These are phyloP conservation scores for Apotomis betuletana DNA, from an alignment of 2,888 invertebrate species.

Conservation along the genomic window DNA sequence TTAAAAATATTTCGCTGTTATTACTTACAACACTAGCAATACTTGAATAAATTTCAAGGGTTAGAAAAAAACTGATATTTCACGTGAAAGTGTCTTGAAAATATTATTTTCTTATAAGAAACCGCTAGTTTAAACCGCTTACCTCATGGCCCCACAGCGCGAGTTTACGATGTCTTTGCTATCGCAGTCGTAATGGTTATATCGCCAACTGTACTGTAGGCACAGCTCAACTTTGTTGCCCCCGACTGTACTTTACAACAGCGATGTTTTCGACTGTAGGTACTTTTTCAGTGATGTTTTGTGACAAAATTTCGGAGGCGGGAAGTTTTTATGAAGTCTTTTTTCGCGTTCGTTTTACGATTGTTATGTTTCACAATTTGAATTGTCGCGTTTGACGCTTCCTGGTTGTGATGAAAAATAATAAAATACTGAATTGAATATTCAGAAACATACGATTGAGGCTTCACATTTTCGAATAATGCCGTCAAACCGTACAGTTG, in stretches of 20 bases:
- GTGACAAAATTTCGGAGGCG: constrained; percentile 52
- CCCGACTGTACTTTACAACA: constrained; percentile 43
- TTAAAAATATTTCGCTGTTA: no score
- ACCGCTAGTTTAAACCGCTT: constrained; percentile 46
- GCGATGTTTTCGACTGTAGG: constrained; percentile 45
- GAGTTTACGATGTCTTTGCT: constrained; percentile 63
- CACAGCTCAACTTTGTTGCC: constrained; percentile 38
- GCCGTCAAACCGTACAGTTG: no score
- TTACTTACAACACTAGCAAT: no score
- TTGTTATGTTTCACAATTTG: constrained; percentile 4
- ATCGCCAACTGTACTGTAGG: constrained; percentile 55
- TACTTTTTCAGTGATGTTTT: constrained; percentile 48
- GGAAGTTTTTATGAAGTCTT: constrained; percentile 40
- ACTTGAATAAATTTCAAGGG: no score
- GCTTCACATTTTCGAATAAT: no score
- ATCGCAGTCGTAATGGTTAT: constrained; percentile 66
- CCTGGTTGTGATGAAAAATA: not conserved
- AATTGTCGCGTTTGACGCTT: not conserved
- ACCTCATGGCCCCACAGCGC: constrained; percentile 53
- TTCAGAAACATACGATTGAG: no score
- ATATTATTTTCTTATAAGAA: not conserved
- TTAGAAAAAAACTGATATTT: no score
- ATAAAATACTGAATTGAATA: not conserved
- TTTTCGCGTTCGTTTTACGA: constrained; percentile 44
- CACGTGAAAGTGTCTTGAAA: no score